Conservation (phyloP, 1,140 invertebrate species). For the Diachasmimorpha longicaudata region DNA sequence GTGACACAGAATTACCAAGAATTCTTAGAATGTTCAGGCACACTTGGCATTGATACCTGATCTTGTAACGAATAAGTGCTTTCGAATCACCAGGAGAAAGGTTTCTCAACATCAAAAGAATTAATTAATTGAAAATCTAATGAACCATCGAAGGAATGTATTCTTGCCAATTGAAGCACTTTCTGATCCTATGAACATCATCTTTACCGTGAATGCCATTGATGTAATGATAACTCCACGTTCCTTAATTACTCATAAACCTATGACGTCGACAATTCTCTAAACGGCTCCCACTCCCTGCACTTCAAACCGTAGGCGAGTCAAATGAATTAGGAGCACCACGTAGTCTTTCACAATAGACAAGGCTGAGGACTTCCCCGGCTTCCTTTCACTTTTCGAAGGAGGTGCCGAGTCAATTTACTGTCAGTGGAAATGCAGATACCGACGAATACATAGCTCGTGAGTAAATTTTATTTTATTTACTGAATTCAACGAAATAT, state of each 20-base stretch:
- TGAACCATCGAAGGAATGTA: not conserved
- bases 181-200: no score
- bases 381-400: not conserved
- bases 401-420: not conserved
- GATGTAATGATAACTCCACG: no score
- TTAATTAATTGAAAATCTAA: not conserved
- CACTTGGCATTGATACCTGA: conserved; percentile 1
- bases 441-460: not conserved
- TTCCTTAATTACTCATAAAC: not conserved
- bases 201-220: no score
- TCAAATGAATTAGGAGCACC: not conserved
- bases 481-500: not conserved
- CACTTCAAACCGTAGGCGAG: not conserved
- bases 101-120: not conserved
- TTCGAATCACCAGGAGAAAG: not conserved
- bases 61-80: not conserved
- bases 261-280: not conserved
- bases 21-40: not conserved
- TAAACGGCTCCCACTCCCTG: not conserved
- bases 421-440: not conserved
- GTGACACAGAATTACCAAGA: not conserved
- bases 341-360: not conserved
- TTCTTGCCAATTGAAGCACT: no score
- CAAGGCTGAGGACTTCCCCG: not conserved
- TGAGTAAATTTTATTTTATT: not conserved